Evolutionary conservation across 2,888 invertebrate genomes (phyloP).

Genomic region (Synanthedon myopaeformis): DNA sequence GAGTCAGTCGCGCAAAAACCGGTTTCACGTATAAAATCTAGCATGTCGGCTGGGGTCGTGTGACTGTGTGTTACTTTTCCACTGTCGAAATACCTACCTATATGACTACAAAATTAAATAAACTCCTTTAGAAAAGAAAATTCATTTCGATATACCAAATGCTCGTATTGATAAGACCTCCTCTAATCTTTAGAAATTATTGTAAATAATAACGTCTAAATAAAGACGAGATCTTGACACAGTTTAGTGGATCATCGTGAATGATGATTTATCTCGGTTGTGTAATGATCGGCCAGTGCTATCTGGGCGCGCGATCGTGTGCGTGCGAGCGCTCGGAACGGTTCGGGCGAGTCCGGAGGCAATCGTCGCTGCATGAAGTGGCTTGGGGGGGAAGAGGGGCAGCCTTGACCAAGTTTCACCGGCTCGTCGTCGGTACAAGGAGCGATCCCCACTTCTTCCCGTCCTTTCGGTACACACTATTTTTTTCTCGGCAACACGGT

Average conservation of each 20-base stretch:
- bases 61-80: no score
- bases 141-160: no score
- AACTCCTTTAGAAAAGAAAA: no score
- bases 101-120: no score
- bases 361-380: constrained; percentile 23
- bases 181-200: constrained; percentile 5
- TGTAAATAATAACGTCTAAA: constrained; percentile 11
- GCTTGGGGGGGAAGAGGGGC: constrained; percentile 31
- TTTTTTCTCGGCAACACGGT: constrained; percentile 55
- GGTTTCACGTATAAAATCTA: constrained; percentile 27
- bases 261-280: constrained; percentile 62
- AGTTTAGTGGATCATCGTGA: constrained; percentile 51
- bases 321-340: constrained; percentile 30
- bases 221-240: constrained; percentile 58
- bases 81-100: no score
- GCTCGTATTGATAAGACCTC: no score
- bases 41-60: constrained; percentile 9
- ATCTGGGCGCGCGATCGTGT: constrained; percentile 50
- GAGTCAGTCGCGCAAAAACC: constrained; percentile 25
- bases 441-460: constrained; percentile 67
- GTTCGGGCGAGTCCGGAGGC: constrained; percentile 41
- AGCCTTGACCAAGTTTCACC: constrained; percentile 70
- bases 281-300: constrained; percentile 43
- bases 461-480: constrained; percentile 44
- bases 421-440: constrained; percentile 60